Evolutionary conservation across 1,140 invertebrate genomes (phyloP).

Genomic region (Anoplophora glabripennis): DNA sequence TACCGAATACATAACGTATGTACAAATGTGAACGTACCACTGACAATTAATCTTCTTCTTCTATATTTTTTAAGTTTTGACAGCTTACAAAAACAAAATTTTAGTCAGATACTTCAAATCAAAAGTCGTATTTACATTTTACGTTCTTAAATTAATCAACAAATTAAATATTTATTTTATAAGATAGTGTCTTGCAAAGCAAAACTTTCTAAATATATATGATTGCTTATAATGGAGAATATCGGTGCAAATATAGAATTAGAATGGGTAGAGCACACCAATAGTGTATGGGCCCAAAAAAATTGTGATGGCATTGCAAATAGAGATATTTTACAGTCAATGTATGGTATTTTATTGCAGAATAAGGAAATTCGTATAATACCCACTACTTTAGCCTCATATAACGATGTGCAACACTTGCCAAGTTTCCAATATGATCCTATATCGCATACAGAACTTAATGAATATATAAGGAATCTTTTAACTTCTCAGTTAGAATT

Average conservation of each 20-base stretch:
- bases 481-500: conserved; percentile 56
- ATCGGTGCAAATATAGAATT: conserved; percentile 38
- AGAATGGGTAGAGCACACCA: conserved; percentile 59
- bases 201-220: too few species aligned
- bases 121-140: neutral
- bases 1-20: too few species aligned
- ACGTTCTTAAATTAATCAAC: neutral
- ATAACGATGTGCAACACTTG: conserved; percentile 48
- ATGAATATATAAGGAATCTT: conserved; percentile 55
- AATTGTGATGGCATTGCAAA: conserved; percentile 57
- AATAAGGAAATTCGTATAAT: conserved; percentile 53
- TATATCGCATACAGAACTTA: conserved; percentile 54
- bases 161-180: neutral
- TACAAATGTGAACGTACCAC: too few species aligned
- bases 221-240: conserved; percentile 32
- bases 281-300: conserved; percentile 58
- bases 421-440: conserved; percentile 52
- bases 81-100: conserved; percentile 6
- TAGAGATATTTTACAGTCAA: conserved; percentile 53
- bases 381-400: conserved; percentile 35
- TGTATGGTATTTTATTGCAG: conserved; percentile 57
- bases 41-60: too few species aligned
- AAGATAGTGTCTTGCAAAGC: neutral
- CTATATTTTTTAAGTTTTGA: neutral
- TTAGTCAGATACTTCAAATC: neutral